These are phyloP conservation scores for Xiphophorus birchmanni DNA, from an alignment of 2,797 vertebrate species.

Conservation along the genomic window DNA sequence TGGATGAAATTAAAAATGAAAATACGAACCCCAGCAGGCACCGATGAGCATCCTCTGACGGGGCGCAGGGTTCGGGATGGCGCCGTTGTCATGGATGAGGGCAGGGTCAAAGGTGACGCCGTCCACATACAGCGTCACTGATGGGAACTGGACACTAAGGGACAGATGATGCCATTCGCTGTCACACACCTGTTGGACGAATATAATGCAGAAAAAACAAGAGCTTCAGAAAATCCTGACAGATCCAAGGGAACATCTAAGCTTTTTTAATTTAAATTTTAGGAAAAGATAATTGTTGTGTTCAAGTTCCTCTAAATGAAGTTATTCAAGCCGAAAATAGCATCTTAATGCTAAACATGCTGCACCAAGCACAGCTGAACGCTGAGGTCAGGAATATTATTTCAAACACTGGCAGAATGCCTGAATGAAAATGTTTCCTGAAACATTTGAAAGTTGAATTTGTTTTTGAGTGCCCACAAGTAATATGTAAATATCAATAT, in stretches of 20 bases:
- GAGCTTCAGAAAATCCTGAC: neutral
- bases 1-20: slow-evolving; percentile 24
- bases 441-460: too few relatives aligned
- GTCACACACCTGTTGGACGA: slow-evolving; percentile 88
- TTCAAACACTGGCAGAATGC: too few relatives aligned
- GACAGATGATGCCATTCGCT: slow-evolving; percentile 98
- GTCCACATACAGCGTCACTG: slow-evolving; percentile 93
- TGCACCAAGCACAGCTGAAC: too few relatives aligned
- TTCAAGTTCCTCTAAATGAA: too few relatives aligned
- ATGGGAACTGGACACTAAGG: slow-evolving; percentile 95
- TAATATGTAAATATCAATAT: too few relatives aligned
- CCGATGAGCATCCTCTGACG: slow-evolving; percentile 92
- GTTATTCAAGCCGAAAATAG: too few relatives aligned
- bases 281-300: neutral
- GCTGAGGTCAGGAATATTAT: too few relatives aligned
- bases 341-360: too few relatives aligned
- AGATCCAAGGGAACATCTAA: neutral
- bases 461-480: too few relatives aligned
- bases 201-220: slow-evolving; percentile 8
- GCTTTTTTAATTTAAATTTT: neutral
- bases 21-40: slow-evolving; percentile 88
- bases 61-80: slow-evolving; percentile 88
- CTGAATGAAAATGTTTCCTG: too few relatives aligned
- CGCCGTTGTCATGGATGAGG: slow-evolving; percentile 96
- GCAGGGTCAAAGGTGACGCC: slow-evolving; percentile 97